Base-by-base conservation (phyloP, 2,888 invertebrate species). In the Lysandra coridon region DNA sequence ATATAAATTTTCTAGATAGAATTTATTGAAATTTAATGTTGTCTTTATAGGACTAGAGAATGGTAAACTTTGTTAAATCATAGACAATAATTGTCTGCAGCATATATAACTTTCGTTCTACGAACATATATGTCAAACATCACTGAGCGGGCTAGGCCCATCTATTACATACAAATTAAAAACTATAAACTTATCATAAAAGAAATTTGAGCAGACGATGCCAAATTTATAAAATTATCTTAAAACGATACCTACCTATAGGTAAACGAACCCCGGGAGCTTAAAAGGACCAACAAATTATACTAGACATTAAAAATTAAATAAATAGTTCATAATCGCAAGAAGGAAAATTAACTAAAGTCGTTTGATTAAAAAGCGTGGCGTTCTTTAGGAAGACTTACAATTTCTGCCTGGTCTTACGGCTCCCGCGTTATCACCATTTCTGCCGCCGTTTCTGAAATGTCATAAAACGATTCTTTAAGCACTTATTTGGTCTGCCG, bases 1-100 rank as follows among this genome's bases (percentile, higher is more conserved):
- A 76, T 76, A 74, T 44, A n/a, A 76, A 37, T 17, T 76, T 76
- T 33, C 76, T 57, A 76, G 53, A 76, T 53, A 76, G 76, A 81
- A 84, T 82, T 81, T 82, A 81, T 82, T 81, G 83, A 84, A 84
- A 83, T 78, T 80, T 84, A 81, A 85, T 83, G 85, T 88, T 89
- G 89, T 91, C 89, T 91, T 90, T 88, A 87, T 84, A 87, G 89
- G 93, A 93, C 93, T 93, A 93, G 93, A 93, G 86, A 87, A 86
- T 90, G 92, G 93, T 92, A 91, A 93, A 90, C 89, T 87, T 88
- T 88, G 87, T 87, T 85, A 85, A 86, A 85, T 86, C 85, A 84
- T 85, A 86, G 87, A 88, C 85, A 86, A 82, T 79, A 84, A 83
- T 82, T 83, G 81, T 82, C 82, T 79, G 82, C 80, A 83, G 84